A percentile compares a stretch with the other conserved stretches of the same genome.
phyloP scores from a whole-genome alignment of 2,888 invertebrate species.

The Stomorhina lunata region DNA sequence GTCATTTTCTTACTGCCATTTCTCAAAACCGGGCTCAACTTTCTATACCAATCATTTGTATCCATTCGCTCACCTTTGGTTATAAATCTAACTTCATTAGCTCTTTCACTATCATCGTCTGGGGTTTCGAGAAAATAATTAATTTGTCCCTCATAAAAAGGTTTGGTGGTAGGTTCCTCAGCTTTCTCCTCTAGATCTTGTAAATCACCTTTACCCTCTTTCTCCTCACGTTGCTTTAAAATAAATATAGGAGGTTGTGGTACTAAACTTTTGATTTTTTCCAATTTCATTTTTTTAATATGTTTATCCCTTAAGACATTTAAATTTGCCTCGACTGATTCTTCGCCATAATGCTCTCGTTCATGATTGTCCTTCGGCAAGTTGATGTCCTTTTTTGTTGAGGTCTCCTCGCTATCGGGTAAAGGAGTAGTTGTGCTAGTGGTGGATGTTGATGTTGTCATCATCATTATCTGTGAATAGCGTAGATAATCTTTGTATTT shows the following conservation, averaged over 20 bases:
- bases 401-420: too few species aligned
- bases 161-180: slow-evolving; percentile 64
- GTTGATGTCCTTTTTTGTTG: slow-evolving; percentile 44
- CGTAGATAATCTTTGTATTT: slow-evolving; percentile 76
- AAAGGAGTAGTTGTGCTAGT: slow-evolving; percentile 11
- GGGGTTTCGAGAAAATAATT: slow-evolving; percentile 75
- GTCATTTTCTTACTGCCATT: slow-evolving; percentile 70
- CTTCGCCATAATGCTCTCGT: background rate
- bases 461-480: slow-evolving; percentile 66
- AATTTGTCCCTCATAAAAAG: slow-evolving; percentile 77
- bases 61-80: slow-evolving; percentile 65
- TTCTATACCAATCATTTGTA: slow-evolving; percentile 73
- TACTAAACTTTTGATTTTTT: slow-evolving; percentile 61
- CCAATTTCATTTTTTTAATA: slow-evolving; percentile 52
- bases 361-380: slow-evolving; percentile 25
- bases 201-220: slow-evolving; percentile 30
- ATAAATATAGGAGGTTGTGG: slow-evolving; percentile 68
- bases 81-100: slow-evolving; percentile 58
- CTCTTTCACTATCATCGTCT: slow-evolving; percentile 65
- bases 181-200: slow-evolving; percentile 53
- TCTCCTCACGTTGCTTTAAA: slow-evolving; percentile 26
- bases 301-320: slow-evolving; percentile 41
- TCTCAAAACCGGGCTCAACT: slow-evolving; percentile 72
- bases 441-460: slow-evolving; percentile 40
- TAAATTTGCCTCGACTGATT: slow-evolving; percentile 6